Base-by-base conservation (phyloP, 2,888 invertebrate genomes). In the Xylota sylvarum region DNA sequence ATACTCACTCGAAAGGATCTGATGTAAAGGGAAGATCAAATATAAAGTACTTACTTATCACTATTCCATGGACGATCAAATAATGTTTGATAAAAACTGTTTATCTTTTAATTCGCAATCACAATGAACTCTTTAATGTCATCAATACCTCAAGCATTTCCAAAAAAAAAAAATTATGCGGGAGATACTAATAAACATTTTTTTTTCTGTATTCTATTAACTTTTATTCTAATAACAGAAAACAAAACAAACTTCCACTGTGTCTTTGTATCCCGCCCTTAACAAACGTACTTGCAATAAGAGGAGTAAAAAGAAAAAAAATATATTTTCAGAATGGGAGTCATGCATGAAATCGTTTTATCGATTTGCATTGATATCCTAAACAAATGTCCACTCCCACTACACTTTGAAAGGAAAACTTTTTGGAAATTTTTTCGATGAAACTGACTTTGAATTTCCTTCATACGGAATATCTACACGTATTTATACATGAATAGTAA, bases 261-360 rank as follows among this genome's bases (percentile, higher is more conserved):
- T 35, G 6, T 65, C 12, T 35, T 48, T 50, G 50, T 50, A n/a
- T 50, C 4, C 10, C 0, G 19, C 10, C 10, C 35, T 5, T 37
- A 7, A 12, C 12, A 35, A 32, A 9, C 30, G 35, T 35, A 35
- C 4, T 35, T 65, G 23, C 35, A 65, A 19, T 23, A 23, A 65
- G 2, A 65, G 14, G 7, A 12, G 35, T 35, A 7, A 7, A 5
- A 10, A 35, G 19, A 7, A 7, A 5, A 10, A 35, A 23, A 23
- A 23, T 2, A 65, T n/a, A 35, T 50, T 43, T 46, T 46, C 19
- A n/a, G 19, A 3, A 50, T 19, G 19, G 19, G 48, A 35, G 12
- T 65, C 65, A 65, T 50, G 65, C 50, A 65, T 65, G 67, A 40
- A 67, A 52, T 52, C 50, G 67, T 67, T 67, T 67, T 67, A 67